Evolutionary conservation across 2,888 invertebrate species (phyloP).

Genomic region (Loripinus fragilis): DNA sequence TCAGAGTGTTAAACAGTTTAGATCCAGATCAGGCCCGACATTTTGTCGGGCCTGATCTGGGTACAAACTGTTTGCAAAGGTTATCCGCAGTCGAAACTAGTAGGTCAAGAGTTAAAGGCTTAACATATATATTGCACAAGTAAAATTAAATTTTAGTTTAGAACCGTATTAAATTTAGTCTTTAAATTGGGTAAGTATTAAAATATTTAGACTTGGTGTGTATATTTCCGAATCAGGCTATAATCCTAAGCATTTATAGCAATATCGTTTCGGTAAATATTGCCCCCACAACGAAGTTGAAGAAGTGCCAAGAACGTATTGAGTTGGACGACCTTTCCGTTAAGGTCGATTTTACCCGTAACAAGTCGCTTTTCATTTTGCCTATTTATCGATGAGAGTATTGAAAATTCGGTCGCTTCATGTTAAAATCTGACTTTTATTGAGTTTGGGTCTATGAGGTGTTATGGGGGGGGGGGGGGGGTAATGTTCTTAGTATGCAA

Average conservation of each 20-base stretch:
- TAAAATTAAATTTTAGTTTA: neutral
- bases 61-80: too few relatives aligned
- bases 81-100: too few relatives aligned
- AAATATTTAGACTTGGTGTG: neutral
- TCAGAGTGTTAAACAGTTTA: too few relatives aligned
- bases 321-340: neutral
- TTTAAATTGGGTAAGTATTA: neutral
- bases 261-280: slow-evolving; percentile 15
- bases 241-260: neutral
- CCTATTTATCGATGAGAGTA: neutral
- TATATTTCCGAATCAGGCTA: neutral
- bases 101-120: too few relatives aligned
- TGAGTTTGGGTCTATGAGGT: too few relatives aligned
- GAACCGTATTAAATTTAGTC: neutral
- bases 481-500: too few relatives aligned
- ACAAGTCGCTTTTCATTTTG: neutral
- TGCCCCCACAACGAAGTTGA: neutral
- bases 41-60: too few relatives aligned
- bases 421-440: too few relatives aligned
- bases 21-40: too few relatives aligned
- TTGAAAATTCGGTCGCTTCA: neutral
- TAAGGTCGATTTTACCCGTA: slow-evolving; percentile 2
- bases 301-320: neutral
- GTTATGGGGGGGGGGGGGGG: too few relatives aligned
- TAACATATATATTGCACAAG: neutral